phyloP scores from a whole-genome alignment of 2,113 vertebrate species.

The Chaetodon trifascialis region DNA sequence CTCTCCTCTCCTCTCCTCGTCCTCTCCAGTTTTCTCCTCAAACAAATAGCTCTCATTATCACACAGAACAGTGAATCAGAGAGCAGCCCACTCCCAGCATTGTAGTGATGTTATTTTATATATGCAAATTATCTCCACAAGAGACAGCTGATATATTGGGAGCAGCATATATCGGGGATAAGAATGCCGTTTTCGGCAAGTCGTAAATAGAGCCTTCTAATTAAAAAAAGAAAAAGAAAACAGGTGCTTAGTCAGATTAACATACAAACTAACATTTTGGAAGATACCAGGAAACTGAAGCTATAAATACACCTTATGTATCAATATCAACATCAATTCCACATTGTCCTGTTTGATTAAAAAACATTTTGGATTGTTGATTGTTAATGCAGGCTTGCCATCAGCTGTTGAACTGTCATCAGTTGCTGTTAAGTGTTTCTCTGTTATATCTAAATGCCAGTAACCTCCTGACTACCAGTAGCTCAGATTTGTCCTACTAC shows the following conservation, averaged over 20 bases:
- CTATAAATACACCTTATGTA: background rate
- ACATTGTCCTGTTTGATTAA: no score
- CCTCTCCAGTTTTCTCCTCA: background rate
- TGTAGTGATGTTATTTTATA: background rate
- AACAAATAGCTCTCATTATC: slow-evolving; percentile 5
- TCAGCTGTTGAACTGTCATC: no score
- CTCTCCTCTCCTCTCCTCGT: no score
- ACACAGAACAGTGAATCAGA: background rate
- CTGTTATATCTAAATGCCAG: no score
- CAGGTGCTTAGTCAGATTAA: background rate
- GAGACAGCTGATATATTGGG: slow-evolving; percentile 7
- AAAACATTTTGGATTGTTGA: no score
- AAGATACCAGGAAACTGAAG: background rate
- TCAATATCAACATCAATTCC: background rate
- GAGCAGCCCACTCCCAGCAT: background rate
- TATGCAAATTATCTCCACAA: slow-evolving; percentile 13
- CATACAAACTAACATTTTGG: background rate
- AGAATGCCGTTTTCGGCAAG: background rate
- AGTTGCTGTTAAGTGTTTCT: no score
- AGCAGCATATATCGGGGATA: background rate
- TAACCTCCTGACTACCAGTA: no score
- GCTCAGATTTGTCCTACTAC: no score
- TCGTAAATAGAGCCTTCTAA: background rate
- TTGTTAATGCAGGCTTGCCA: no score
- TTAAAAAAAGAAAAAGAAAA: background rate